These are phyloP conservation scores for Agrotis segetum DNA, from an alignment of 2,888 invertebrate genomes.

Conservation along the genomic window DNA sequence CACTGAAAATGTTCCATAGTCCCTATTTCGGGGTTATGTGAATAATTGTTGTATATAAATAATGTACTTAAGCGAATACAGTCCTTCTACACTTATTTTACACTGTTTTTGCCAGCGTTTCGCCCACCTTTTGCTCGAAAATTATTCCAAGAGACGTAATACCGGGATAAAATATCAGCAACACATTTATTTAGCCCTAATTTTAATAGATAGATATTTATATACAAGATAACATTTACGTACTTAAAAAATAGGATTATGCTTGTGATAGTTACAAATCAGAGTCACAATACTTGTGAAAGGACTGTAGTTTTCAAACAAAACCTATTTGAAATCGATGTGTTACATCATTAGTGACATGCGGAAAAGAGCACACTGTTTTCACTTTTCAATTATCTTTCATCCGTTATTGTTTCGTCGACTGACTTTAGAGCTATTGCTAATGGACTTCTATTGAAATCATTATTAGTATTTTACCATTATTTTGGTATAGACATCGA, in stretches of 20 bases:
- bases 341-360: not conserved
- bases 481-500: too few species aligned
- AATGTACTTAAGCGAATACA: not conserved
- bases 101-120: too few species aligned
- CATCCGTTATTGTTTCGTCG: not conserved
- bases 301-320: not conserved
- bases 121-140: too few species aligned
- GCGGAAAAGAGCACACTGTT: slow-evolving; percentile 8
- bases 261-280: not conserved
- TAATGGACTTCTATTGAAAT: too few species aligned
- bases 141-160: too few species aligned
- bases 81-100: not conserved
- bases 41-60: slow-evolving; percentile 16
- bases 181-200: too few species aligned
- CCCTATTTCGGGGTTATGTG: not conserved
- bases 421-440: too few species aligned
- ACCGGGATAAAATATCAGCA: too few species aligned
- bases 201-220: too few species aligned
- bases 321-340: not conserved
- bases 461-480: too few species aligned
- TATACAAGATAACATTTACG: too few species aligned
- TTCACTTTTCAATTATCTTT: not conserved
- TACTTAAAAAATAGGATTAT: too few species aligned
- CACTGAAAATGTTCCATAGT: not conserved
- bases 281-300: not conserved